Conservation (phyloP, 2,113 vertebrate genomes). For the Ciconia boyciana region DNA sequence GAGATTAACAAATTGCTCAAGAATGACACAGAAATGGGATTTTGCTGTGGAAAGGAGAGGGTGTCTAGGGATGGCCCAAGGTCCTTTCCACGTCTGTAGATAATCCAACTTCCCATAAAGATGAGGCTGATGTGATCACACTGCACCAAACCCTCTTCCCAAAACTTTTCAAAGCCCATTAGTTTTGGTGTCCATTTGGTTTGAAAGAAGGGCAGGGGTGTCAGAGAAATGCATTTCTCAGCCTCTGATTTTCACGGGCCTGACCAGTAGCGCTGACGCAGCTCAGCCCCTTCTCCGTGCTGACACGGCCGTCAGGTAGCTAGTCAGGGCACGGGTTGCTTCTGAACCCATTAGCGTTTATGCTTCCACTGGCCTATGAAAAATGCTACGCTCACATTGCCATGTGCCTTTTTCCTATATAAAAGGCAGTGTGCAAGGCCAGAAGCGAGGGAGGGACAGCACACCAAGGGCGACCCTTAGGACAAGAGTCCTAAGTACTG, state of each 20-base stretch:
- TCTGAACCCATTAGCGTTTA: background rate
- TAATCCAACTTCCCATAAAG: background rate
- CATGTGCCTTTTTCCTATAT: background rate
- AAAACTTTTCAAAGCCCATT: background rate
- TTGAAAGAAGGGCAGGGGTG: background rate
- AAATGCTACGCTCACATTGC: accelerated
- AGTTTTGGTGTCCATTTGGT: background rate
- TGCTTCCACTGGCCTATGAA: background rate
- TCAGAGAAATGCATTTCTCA: background rate
- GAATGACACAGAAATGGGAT: background rate
- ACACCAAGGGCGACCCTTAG: background rate
- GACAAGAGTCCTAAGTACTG: background rate
- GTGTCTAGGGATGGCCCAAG: background rate
- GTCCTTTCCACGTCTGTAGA: background rate
- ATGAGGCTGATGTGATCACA: background rate
- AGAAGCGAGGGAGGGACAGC: background rate
- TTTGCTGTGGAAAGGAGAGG: background rate
- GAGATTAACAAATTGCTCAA: background rate
- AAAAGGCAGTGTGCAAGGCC: background rate
- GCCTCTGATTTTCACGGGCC: background rate
- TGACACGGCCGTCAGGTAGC: background rate
- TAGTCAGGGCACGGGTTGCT: background rate
- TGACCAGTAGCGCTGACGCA: accelerated
- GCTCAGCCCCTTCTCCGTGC: background rate
- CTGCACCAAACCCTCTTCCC: background rate